phyloP scores from a whole-genome alignment of 2,888 invertebrate species.

The Dinocampus coccinellae region DNA sequence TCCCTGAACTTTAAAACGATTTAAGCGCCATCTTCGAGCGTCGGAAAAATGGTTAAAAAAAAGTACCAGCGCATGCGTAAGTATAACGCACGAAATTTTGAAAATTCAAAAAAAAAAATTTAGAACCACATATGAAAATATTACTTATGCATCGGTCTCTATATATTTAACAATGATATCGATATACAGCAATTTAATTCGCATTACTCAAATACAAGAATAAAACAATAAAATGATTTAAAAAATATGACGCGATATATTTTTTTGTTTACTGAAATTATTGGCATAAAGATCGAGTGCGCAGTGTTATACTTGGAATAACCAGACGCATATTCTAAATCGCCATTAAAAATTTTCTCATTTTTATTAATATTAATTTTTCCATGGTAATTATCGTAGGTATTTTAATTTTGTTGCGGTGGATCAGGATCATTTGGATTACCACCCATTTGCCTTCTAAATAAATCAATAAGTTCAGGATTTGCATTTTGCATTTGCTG shows the following conservation, averaged over 20 bases:
- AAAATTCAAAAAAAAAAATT: too few relatives aligned
- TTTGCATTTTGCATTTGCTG: constrained; percentile 86
- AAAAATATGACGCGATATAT: constrained; percentile 7
- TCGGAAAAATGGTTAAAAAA: too few relatives aligned
- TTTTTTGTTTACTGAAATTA: background rate
- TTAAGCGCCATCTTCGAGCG: too few relatives aligned
- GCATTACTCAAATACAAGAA: constrained; percentile 1
- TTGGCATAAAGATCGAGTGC: background rate
- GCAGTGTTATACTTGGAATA: background rate
- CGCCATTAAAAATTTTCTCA: constrained; percentile 4
- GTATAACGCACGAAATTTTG: too few relatives aligned
- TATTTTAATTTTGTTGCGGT: constrained; percentile 58
- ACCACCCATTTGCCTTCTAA: constrained; percentile 74
- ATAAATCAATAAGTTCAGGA: constrained; percentile 85
- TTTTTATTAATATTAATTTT: constrained; percentile 17
- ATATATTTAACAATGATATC: constrained; percentile 18
- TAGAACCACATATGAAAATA: background rate
- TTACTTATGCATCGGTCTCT: background rate
- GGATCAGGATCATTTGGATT: constrained; percentile 61
- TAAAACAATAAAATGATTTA: background rate
- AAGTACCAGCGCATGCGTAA: too few relatives aligned
- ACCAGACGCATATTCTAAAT: constrained; percentile 5
- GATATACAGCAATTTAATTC: background rate
- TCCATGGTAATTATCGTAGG: background rate
- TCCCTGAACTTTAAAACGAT: too few relatives aligned